These are phyloP conservation scores for Dinomys branickii DNA, from an alignment of 2,113 vertebrate genomes.

Conservation along the genomic window DNA sequence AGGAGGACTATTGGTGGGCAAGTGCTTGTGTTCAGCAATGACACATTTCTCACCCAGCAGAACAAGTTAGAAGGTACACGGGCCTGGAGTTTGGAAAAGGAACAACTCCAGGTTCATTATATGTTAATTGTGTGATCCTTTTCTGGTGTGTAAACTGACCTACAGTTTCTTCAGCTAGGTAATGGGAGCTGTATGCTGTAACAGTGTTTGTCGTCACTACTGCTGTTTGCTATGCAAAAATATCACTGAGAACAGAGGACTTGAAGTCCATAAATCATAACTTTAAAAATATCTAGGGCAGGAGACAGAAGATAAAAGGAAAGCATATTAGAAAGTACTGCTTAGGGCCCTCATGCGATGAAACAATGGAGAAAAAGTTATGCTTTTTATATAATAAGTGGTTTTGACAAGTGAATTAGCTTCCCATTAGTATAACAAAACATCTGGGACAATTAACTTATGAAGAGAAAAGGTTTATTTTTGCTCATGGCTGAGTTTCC, in stretches of 20 bases:
- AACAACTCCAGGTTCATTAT: not conserved
- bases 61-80: not conserved
- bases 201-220: not conserved
- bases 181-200: not conserved
- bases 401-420: not conserved
- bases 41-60: not conserved
- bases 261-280: not conserved
- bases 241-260: not conserved
- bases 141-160: not conserved
- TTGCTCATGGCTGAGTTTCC: not conserved
- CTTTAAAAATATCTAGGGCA: not conserved
- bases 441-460: not conserved
- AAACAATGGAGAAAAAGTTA: not conserved
- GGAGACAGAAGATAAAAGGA: not conserved
- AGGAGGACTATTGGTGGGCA: not conserved
- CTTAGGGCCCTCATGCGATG: not conserved
- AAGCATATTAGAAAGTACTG: conserved; percentile 17
- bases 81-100: not conserved
- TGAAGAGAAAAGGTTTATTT: not conserved
- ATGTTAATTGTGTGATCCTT: not conserved
- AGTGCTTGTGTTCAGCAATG: not conserved
- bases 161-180: not conserved
- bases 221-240: not conserved
- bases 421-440: not conserved
- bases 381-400: not conserved